Base-by-base conservation (phyloP, 2,797 vertebrate genomes). In the Sus cebifrons region DNA sequence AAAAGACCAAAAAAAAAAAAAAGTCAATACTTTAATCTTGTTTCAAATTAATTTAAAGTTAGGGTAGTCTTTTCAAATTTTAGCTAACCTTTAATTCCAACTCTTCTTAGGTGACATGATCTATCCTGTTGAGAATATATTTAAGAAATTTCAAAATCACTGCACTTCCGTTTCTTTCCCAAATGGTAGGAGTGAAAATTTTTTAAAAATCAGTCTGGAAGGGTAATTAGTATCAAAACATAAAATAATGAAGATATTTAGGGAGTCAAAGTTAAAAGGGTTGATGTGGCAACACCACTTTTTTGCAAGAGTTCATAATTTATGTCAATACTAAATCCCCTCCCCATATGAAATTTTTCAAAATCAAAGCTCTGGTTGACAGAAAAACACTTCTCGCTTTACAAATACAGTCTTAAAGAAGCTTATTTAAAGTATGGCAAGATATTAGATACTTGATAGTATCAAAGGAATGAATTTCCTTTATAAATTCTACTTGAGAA, bases 11-110 rank as follows among this genome's bases (percentile, higher is more conserved):
- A 49, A 49, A 49, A 36, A 36, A 36, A 36, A 36, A 36, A 36
- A 36, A 78, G 87, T 73, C n/a, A 84, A 86, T 65, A 44, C 14
- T 78, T 95, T 52, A 52, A 68, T 67, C 40, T 91, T 86, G 13
- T 73, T 92, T 62, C 88, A 60, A 8, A 87, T 71, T 75, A 56
- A 81, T 84, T 93, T 95, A 82, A 78, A 86, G 85, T 94, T 92
- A 96, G 16, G 20, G 68, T 60, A 95, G 86, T 73, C 44, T 36
- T 36, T 36, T 95, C 40, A 64, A 91, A 89, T 78, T 84, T 89
- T 70, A 79, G n/a, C 5, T 81, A 94, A 84, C 2, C 12, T 90
- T 62, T 60, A 74, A 89, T 54, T 60, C 95, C 27, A 91, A 52
- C 11, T 96, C 29, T 87, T 78, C 40, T 78, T 40, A 58, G 67